These are phyloP conservation scores for Tyto alba DNA, from an alignment of 2,113 vertebrate genomes.

Conservation along the genomic window DNA sequence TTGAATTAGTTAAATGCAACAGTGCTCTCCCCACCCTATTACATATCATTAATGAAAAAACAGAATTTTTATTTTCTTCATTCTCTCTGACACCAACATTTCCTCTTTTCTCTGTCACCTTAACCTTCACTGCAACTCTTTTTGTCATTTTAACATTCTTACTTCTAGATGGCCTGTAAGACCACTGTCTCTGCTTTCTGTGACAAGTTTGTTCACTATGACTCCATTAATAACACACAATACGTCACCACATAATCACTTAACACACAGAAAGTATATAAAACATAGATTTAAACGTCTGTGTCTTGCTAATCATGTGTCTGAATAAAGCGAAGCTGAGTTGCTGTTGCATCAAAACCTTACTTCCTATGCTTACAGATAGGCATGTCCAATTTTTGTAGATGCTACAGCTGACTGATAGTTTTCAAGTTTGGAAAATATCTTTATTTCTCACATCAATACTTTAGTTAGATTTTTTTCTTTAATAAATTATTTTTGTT, in stretches of 20 bases:
- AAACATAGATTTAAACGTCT: not conserved
- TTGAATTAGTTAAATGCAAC: not conserved
- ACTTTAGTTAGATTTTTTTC: not conserved
- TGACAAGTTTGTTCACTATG: not conserved
- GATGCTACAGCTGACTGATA: not conserved
- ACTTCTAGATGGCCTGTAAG: not conserved
- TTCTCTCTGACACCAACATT: not conserved
- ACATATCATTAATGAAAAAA: not conserved
- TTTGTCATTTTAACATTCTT: not conserved
- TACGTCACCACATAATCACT: not conserved
- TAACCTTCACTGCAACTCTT: not conserved
- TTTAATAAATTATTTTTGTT: not conserved
- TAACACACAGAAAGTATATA: not conserved
- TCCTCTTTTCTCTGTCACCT: not conserved
- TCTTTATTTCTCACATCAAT: not conserved
- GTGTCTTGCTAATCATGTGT: not conserved
- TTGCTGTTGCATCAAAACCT: not conserved
- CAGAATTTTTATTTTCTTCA: not conserved
- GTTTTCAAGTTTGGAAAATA: not conserved
- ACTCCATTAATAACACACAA: not conserved
- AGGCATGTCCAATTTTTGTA: not conserved
- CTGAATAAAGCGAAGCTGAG: not conserved
- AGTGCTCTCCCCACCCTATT: rapidly evolving
- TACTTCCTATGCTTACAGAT: not conserved
- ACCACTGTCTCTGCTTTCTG: not conserved